Base-by-base conservation (phyloP, 2,797 vertebrate genomes). In the Protosalanx chinensis region DNA sequence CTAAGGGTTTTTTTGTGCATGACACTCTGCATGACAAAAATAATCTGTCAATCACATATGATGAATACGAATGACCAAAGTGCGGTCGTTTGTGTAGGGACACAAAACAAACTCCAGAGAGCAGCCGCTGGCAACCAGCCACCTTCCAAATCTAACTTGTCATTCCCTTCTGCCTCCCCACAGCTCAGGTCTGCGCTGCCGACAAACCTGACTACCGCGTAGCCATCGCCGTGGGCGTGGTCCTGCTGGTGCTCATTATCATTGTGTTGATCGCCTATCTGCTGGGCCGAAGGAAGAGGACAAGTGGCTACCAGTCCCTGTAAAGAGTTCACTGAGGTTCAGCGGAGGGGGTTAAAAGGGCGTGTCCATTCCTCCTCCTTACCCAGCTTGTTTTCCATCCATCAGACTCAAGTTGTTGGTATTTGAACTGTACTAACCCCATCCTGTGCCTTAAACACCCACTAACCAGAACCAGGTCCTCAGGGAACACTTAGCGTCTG, bases 261-360 rank as follows among this genome's bases (percentile, higher is more conserved):
- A 79, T 96, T 1, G 94, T 96, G 73, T 61, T 96, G 5, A n/a
- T 93, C 6, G 92, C 82, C 32, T 95, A 95, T 78, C 53, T 93
- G 1, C 15, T 95, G 33, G 81, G 90, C 53, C 89, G 93, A 60
- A 87, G 37, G 64, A 88, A 4, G 73, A 91, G 87, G 71, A 79
- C 79, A 0, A 64, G 82, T 0, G 88, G 93, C 1, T 97, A 97
- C 87, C 94, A 96, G 88, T 73, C 93, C 3, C 91, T 97, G 68
- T 97, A 79, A 94, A 66, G 6, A 62, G 27, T n/a, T 3, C 15
- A 23, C 1, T 1, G 23, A 46, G 23, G 68, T 20, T 20, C 69
- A 18, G 35, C 3, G 8, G 8, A 63, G 64, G 30, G 61, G 57
- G 64, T 67, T 46, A 30, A 32, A 67, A 49, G 65, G 27, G 5